Base-by-base conservation (phyloP, 2,888 invertebrate genomes). In the Oligia latruncula region DNA sequence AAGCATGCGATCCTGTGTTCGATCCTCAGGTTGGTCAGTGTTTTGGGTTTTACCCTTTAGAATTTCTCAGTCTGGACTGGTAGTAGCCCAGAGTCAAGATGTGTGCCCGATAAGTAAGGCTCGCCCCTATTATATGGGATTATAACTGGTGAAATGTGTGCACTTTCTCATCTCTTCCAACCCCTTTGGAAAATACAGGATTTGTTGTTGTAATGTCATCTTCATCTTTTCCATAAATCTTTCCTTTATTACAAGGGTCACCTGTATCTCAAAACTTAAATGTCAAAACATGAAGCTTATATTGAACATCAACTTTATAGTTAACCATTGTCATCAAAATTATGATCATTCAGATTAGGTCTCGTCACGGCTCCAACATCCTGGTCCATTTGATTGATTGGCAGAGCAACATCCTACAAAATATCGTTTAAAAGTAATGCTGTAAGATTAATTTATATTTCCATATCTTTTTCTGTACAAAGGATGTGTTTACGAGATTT, bases 401-500 rank as follows among this genome's bases (percentile, higher is more conserved):
- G 17, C n/a, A 49, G 23, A 70, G 40, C 66, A n/a, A 70, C 43
- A 84, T 77, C 49, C 65, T 77, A 68, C 52, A 71, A 67, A 84
- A 80, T 74, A 71, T 73, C 52, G n/a, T 74, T 71, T 74, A 65
- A 23, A 83, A 55, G 17, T 78, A 46, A 75, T 86, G 9, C 66
- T 71, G 2, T 62, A 13, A 67, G 13, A 72, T 71, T 80, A 35
- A 73, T 80, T 83, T 68, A 49, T 40, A 62, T 71, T 67, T 72
- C 65, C 17, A 66, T 77, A 83, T 77, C 52, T 74, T 84, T 85
- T 88, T 79, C 84, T 74, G 20, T 68, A 71, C 66, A 82, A 80
- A 83, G 83, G 64, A 70, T 17, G 65, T 73, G 35, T 83, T 88
- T 87, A 87, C 78, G 83, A 85, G 62, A 80, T 84, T 88, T 90